These are phyloP conservation scores for Acridotheres tristis DNA, from an alignment of 2,797 vertebrate species.

Conservation along the genomic window DNA sequence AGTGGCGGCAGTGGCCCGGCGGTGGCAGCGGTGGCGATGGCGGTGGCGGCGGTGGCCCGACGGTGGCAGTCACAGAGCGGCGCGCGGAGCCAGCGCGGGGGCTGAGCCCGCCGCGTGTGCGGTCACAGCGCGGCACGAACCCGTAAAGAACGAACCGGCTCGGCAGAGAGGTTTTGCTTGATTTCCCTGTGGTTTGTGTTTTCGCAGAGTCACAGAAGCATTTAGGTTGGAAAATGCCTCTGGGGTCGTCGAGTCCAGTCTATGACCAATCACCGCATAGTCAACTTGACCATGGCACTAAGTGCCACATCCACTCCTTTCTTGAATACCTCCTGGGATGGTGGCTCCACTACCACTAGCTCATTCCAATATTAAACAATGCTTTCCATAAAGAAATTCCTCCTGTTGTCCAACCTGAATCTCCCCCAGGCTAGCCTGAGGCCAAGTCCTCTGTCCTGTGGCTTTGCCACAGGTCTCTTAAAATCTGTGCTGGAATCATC, in stretches of 20 bases:
- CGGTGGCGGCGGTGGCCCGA: not conserved
- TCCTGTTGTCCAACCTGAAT: not conserved
- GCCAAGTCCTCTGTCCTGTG: too few species aligned
- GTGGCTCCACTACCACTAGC: not conserved
- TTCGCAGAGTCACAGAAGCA: not conserved
- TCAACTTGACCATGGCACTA: not conserved
- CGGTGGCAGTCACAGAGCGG: too few species aligned
- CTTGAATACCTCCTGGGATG: not conserved
- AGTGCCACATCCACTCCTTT: not conserved
- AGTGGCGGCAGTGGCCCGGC: too few species aligned
- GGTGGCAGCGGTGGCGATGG: too few species aligned
- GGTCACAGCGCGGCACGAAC: rapidly evolving
- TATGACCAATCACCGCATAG: not conserved
- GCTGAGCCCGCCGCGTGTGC: rapidly evolving
- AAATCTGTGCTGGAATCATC: not conserved
- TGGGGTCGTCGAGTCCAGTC: not conserved
- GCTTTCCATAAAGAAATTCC: not conserved
- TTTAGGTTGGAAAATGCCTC: not conserved
- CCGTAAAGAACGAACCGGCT: rapidly evolving
- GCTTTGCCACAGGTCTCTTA: not conserved
- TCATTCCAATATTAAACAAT: not conserved
- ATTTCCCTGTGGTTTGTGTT: not conserved
- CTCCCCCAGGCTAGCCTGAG: too few species aligned
- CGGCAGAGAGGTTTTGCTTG: too few species aligned
- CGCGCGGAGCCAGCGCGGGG: not conserved